Evolutionary conservation across 2,888 invertebrate genomes (phyloP).

Genomic region (Philaethria dido): DNA sequence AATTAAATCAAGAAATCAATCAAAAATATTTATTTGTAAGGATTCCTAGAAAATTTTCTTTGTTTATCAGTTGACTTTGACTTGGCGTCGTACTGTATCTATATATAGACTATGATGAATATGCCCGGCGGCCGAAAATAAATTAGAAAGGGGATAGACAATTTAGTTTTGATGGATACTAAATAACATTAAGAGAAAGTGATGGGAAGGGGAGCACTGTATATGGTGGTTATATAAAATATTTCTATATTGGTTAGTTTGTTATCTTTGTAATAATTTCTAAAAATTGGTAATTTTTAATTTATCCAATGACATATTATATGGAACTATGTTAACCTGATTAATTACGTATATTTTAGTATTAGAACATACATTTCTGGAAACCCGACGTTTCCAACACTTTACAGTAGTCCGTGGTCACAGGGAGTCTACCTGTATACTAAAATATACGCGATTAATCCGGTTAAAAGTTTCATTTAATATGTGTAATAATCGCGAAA

Average conservation of each 20-base stretch:
- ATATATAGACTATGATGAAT: slow-evolving; percentile 52
- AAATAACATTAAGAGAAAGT: slow-evolving; percentile 37
- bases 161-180: slow-evolving; percentile 38
- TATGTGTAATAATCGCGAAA: too few relatives aligned
- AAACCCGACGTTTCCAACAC: too few relatives aligned
- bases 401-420: too few relatives aligned
- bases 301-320: too few relatives aligned
- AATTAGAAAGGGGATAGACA: slow-evolving; percentile 50
- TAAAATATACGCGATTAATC: too few relatives aligned
- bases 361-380: too few relatives aligned
- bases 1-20: slow-evolving; percentile 22
- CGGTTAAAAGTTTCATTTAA: too few relatives aligned
- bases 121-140: slow-evolving; percentile 47
- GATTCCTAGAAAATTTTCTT: slow-evolving; percentile 40
- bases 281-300: background rate
- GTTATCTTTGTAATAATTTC: background rate
- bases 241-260: background rate
- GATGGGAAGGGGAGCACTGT: slow-evolving; percentile 16
- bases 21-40: slow-evolving; percentile 20
- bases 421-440: too few relatives aligned
- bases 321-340: too few relatives aligned
- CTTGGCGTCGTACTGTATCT: slow-evolving; percentile 58
- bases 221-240: background rate
- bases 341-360: too few relatives aligned
- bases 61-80: slow-evolving; percentile 52